Conservation (phyloP, 1,140 invertebrate species). For the Drosophila bocki region DNA sequence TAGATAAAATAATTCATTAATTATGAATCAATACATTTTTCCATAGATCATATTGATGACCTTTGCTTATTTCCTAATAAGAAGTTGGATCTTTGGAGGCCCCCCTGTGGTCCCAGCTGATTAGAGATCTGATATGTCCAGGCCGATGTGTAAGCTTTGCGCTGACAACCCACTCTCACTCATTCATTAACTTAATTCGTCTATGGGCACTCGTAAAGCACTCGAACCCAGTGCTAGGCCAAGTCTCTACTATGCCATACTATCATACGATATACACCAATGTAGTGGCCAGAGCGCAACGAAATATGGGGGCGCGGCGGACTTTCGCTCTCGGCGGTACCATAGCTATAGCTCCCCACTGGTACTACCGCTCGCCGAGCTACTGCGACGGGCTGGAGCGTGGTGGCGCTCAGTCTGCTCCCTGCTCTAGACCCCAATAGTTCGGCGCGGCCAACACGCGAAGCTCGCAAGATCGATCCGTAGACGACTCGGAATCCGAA, state of each 20-base stretch:
- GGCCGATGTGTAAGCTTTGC: constrained; percentile 8
- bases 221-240: constrained; percentile 21
- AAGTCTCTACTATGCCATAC: constrained; percentile 5
- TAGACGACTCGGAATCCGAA: constrained; percentile 10
- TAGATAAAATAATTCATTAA: not conserved
- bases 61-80: too few species aligned
- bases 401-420: constrained; percentile 33
- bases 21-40: too few species aligned
- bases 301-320: constrained; percentile 27
- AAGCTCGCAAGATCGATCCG: constrained; percentile 44
- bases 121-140: constrained; percentile 14
- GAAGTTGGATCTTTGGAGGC: not conserved
- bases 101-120: constrained; percentile 4
- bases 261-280: constrained; percentile 13
- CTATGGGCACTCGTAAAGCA: constrained; percentile 13
- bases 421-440: constrained; percentile 49
- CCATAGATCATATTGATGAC: too few species aligned
- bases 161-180: constrained; percentile 1
- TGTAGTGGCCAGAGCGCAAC: constrained; percentile 20
- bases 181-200: constrained; percentile 40
- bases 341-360: not conserved
- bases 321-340: constrained; percentile 39
- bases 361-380: constrained; percentile 24
- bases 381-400: constrained; percentile 26
- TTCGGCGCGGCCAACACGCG: constrained; percentile 38